Percentiles rank a stretch among this genome's conserved stretches.
Conservation (phyloP, 1,140 invertebrate genomes). For the Brachystomella parvula region DNA sequence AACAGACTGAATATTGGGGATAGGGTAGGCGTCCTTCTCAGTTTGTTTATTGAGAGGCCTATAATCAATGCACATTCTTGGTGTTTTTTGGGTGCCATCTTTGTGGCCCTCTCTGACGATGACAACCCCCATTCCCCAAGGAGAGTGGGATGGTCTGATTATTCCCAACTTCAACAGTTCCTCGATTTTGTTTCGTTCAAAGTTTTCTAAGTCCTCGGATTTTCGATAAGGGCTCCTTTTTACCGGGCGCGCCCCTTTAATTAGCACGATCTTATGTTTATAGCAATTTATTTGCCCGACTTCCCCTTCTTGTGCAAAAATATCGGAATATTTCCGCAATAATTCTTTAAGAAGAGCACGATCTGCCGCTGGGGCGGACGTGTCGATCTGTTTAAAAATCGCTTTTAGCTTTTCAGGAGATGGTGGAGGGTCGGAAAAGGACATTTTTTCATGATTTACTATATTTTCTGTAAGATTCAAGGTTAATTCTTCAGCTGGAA, state of each 20-base stretch:
- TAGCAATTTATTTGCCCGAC: slow-evolving; percentile 12
- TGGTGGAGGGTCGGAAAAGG: no score
- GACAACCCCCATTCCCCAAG: not conserved
- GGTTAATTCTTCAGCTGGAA: not conserved
- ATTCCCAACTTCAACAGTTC: slow-evolving; percentile 5
- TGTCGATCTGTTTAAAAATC: not conserved
- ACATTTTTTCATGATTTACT: not conserved
- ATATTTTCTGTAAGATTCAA: not conserved
- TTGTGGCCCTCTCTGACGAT: slow-evolving; percentile 4
- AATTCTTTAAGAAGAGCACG: not conserved
- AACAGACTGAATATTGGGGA: not conserved
- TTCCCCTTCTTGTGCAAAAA: slow-evolving; percentile 15
- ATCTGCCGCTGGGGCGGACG: not conserved
- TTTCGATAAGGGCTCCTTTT: no score
- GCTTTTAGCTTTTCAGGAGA: not conserved
- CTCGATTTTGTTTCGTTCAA: slow-evolving; percentile 5
- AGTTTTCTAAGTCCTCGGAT: slow-evolving; percentile 7
- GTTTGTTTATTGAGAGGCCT: not conserved
- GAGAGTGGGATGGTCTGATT: not conserved
- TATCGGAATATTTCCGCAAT: not conserved
- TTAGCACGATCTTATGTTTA: slow-evolving; percentile 7
- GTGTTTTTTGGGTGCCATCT: not conserved
- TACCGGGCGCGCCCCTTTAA: slow-evolving; percentile 1
- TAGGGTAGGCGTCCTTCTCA: not conserved
- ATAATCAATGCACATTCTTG: not conserved